Evolutionary conservation across 2,797 vertebrate species (phyloP), one percentile per base, ranked within the genome.

Genomic region (Anomalospiza imberbis): DNA sequence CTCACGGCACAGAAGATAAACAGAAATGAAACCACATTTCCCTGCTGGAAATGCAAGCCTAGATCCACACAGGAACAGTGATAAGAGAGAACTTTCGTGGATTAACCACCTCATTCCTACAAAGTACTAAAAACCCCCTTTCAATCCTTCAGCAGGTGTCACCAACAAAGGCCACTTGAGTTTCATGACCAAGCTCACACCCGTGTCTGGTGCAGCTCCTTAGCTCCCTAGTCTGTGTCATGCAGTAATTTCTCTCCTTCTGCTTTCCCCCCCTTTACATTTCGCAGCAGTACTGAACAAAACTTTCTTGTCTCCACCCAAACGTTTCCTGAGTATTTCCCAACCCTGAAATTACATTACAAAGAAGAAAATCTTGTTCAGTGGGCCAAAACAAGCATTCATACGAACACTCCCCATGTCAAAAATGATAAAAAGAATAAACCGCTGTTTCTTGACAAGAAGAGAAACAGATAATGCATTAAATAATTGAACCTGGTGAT

Each of bases 331-430:
- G 88, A 93, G 10, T 48, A 13, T 76, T 94, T 86, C 91, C 94
- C 93, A 95, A 45, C 48, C 47, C 83, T 94, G 80, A 93, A 86
- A 94, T 79, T 44, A 80, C 40, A 29, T 40, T 81, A 65, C 36
- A 75, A 80, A 70, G 68, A 75, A 60, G 73, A 91, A 91, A 90
- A 84, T 70, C 74, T 34, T 12, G 6, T 48, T 15, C 77, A 36
- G 45, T 29, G 77, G 77, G 95, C 96, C 95, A 96, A 96, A 94
- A 93, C 26, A 96, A 96, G 88, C 94, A 91, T 16, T 73, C 2
- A 3, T 7, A 21, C 0, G 32, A 91, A 88, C 94, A 76, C 83
- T 82, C 67, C 76, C 70, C 5, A 0, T 9, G 53, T 60, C 60
- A 68, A 88, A 92, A 84, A 45, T 3, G 76, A 91, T 62, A 61